A percentile compares a stretch with the other conserved stretches of the same genome.
Evolutionary conservation across 2,888 invertebrate species (phyloP).

Genomic region (Dascillus cervinus): DNA sequence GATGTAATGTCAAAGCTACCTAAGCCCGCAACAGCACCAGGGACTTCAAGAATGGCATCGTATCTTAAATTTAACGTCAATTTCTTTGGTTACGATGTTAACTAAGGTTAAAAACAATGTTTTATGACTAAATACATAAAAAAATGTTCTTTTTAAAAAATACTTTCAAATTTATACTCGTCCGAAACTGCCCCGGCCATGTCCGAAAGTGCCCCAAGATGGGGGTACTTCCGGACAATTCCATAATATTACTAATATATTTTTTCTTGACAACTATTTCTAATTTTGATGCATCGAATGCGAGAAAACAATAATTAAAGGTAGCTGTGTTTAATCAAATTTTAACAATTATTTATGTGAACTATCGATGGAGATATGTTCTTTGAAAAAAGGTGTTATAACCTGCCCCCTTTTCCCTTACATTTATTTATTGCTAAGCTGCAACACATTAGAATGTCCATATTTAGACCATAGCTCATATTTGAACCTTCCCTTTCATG

Average conservation of each 20-base stretch:
- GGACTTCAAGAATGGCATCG: no score
- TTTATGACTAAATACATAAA: neutral
- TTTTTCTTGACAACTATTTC: neutral
- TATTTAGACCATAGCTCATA: no score
- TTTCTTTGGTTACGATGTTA: neutral
- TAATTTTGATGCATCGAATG: neutral
- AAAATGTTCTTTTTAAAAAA: neutral
- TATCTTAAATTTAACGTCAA: no score
- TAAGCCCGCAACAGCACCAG: no score
- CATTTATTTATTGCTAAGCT: no score
- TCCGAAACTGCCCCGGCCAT: constrained; percentile 1
- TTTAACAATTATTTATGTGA: neutral
- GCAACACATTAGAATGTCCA: no score
- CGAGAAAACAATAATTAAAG: neutral
- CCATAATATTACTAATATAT: neutral
- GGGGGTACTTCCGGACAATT: neutral
- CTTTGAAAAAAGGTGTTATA: neutral
- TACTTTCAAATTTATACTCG: neutral
- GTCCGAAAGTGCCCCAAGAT: neutral
- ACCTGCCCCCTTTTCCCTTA: neutral
- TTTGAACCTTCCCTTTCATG: no score
- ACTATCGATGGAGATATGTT: neutral
- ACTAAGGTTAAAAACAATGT: neutral
- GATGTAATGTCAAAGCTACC: no score
- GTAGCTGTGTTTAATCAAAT: neutral